These are phyloP conservation scores for Odontomyia ornata DNA, from an alignment of 2,888 invertebrate genomes.

Conservation along the genomic window DNA sequence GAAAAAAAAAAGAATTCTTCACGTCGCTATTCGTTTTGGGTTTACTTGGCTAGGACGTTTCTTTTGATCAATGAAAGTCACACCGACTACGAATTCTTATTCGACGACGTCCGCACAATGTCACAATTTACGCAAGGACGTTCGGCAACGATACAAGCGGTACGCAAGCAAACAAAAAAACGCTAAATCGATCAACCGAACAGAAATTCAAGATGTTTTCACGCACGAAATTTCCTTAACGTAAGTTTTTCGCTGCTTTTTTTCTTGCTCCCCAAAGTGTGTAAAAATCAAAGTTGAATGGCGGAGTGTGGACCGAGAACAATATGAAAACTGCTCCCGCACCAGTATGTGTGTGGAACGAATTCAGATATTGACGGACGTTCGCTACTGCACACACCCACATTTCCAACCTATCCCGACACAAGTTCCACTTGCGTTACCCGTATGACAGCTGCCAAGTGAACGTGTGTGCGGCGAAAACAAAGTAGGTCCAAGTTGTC, in stretches of 20 bases:
- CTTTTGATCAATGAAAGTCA: slow-evolving; percentile 39
- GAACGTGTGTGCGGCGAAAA: slow-evolving; percentile 33
- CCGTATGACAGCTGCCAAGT: slow-evolving; percentile 30
- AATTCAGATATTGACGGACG: slow-evolving; percentile 1
- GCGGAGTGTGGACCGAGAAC: slow-evolving; percentile 43
- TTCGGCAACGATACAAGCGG: background rate
- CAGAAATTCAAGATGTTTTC: background rate
- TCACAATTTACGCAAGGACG: slow-evolving; percentile 2
- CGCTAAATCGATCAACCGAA: background rate
- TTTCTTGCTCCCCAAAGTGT: slow-evolving; percentile 31
- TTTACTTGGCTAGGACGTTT: background rate
- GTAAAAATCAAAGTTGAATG: slow-evolving; percentile 33
- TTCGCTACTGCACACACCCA: slow-evolving; percentile 15
- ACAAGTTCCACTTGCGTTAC: background rate
- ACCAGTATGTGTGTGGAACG: background rate
- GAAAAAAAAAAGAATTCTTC: background rate
- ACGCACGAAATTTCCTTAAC: background rate
- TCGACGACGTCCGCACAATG: slow-evolving; percentile 2
- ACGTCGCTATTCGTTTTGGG: background rate
- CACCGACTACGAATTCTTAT: slow-evolving; percentile 1
- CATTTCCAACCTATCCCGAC: background rate
- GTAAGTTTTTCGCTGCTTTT: slow-evolving; percentile 25
- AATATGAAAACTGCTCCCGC: slow-evolving; percentile 25
- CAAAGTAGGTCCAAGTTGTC: slow-evolving; percentile 4
- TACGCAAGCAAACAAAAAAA: slow-evolving; percentile 7